These are phyloP conservation scores for Chaetura pelagica DNA, from an alignment of 2,113 vertebrate genomes.

Conservation along the genomic window DNA sequence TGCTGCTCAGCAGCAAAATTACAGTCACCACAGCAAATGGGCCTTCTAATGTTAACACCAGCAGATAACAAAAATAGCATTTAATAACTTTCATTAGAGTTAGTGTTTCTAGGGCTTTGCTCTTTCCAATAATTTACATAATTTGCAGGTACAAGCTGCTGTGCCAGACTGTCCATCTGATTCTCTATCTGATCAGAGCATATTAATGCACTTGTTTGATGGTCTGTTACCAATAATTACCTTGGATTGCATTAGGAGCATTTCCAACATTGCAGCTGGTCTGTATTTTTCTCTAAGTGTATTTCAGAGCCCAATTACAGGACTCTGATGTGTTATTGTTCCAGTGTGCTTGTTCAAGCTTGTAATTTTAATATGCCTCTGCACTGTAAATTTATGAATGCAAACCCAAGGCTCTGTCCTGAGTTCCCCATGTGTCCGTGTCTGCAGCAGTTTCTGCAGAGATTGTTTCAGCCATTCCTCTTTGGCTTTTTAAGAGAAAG, in stretches of 20 bases:
- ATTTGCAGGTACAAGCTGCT: constrained; percentile 69
- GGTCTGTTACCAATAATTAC: constrained; percentile 73
- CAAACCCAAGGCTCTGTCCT: background rate
- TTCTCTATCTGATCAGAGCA: constrained; percentile 48
- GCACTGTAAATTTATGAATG: background rate
- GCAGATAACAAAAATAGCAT: constrained; percentile 56
- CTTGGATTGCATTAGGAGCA: constrained; percentile 70
- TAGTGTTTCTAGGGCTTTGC: constrained; percentile 64
- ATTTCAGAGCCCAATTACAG: constrained; percentile 65
- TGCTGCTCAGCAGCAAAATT: constrained; percentile 31
- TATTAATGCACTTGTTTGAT: constrained; percentile 67
- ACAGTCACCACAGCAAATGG: constrained; percentile 6
- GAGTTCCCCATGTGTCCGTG: background rate
- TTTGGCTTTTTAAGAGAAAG: background rate
- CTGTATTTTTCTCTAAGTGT: constrained; percentile 58
- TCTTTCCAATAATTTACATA: constrained; percentile 56
- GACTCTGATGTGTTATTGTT: constrained; percentile 69
- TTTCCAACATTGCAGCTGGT: constrained; percentile 70
- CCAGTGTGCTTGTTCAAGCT: constrained; percentile 30
- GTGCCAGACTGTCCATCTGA: constrained; percentile 65
- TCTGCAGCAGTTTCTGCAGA: background rate
- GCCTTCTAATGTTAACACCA: constrained; percentile 38
- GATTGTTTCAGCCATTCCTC: rapidly evolving
- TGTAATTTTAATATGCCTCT: constrained; percentile 56
- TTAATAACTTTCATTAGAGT: constrained; percentile 72